Conservation (phyloP, 2,888 invertebrate species). For the Sinodicranocentrus sp. region DNA sequence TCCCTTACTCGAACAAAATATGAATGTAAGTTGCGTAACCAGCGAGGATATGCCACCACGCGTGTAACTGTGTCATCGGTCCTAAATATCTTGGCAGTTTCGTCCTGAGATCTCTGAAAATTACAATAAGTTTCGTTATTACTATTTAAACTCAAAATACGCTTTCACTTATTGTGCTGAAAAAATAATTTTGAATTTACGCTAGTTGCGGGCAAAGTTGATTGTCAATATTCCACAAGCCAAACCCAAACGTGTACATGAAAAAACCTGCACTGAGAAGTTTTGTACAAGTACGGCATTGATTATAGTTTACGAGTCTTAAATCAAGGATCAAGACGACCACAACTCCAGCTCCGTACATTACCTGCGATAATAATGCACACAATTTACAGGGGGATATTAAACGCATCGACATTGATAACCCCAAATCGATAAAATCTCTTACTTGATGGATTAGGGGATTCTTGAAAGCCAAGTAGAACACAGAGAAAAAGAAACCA, state of each 20-base stretch:
- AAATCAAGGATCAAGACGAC: conserved; percentile 76
- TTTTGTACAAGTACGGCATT: conserved; percentile 73
- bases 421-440: no score
- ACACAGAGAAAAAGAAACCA: conserved; percentile 74
- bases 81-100: conserved; percentile 76
- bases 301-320: conserved; percentile 74
- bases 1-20: conserved; percentile 77
- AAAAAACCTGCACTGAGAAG: conserved; percentile 75
- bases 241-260: conserved; percentile 78
- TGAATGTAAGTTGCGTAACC: conserved; percentile 79
- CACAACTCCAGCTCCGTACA: conserved; percentile 78
- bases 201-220: conserved; percentile 78
- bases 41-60: conserved; percentile 80
- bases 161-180: background rate
- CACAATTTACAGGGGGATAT: background rate
- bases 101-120: conserved; percentile 73
- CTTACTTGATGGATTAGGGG: conserved; percentile 76
- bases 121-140: background rate
- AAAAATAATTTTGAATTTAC: conserved; percentile 58
- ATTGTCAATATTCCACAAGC: conserved; percentile 79
- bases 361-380: no score
- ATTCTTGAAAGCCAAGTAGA: conserved; percentile 75
- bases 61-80: conserved; percentile 79
- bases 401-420: no score
- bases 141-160: no score